phyloP scores from a whole-genome alignment of 2,113 vertebrate genomes.

The Protobothrops mucrosquamatus region DNA sequence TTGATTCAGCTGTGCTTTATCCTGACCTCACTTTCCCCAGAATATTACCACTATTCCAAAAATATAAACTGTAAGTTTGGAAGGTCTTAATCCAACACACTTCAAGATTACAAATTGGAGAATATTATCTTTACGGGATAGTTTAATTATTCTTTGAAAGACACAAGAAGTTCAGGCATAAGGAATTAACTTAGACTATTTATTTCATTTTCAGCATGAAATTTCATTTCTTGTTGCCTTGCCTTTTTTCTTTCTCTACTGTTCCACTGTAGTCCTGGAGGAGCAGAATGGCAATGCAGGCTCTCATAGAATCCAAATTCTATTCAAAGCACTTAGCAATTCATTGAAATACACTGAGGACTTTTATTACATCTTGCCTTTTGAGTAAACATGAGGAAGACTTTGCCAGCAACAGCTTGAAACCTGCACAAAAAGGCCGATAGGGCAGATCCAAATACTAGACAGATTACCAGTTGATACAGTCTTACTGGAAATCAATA shows the following conservation, averaged over 20 bases:
- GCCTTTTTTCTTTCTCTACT: not conserved
- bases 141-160: not conserved
- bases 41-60: not conserved
- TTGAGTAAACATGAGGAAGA: not conserved
- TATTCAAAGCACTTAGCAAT: not conserved
- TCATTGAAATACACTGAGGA: not conserved
- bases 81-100: no score
- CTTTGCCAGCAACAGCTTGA: not conserved
- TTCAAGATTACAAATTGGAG: no score
- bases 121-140: no score
- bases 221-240: not conserved
- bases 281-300: not conserved
- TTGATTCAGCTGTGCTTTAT: no score
- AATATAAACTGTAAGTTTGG: no score
- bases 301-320: not conserved
- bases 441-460: slow-evolving; percentile 42
- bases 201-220: not conserved
- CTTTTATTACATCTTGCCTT: not conserved
- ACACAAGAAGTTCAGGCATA: not conserved
- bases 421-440: not conserved
- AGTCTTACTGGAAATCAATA: slow-evolving; percentile 54
- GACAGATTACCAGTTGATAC: slow-evolving; percentile 50
- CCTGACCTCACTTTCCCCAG: no score
- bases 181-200: not conserved
- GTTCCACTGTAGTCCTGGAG: not conserved